Base-by-base conservation (phyloP, 2,888 invertebrate species). In the Psococerastis gibbosa region DNA sequence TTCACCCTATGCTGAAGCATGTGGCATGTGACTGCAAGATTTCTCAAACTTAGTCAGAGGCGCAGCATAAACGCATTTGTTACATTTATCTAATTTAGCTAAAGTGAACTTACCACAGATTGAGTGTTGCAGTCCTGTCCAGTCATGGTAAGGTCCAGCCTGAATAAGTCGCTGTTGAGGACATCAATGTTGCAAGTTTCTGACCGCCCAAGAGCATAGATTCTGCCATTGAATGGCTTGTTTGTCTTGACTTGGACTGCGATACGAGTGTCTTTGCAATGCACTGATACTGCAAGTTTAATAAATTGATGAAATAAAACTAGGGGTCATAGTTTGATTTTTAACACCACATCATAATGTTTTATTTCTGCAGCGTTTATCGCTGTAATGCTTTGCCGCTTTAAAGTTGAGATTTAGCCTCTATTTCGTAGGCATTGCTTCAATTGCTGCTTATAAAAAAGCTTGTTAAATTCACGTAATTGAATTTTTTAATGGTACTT, bases 51-150 rank as follows among this genome's bases (percentile, higher is more conserved):
- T n/a, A n/a, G n/a, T n/a, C n/a, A n/a, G n/a, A n/a, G n/a, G n/a
- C n/a, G n/a, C n/a, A n/a, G n/a, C n/a, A n/a, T n/a, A n/a, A n/a
- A n/a, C n/a, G n/a, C n/a, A n/a, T n/a, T n/a, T n/a, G n/a, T n/a
- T n/a, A n/a, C n/a, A n/a, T n/a, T n/a, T n/a, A n/a, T n/a, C n/a
- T n/a, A n/a, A n/a, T n/a, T n/a, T n/a, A n/a, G n/a, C n/a, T n/a
- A n/a, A n/a, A n/a, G n/a, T 11, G 22, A 49, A 71, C 83, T 75
- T 68, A 89, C 89, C 68, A 88, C 83, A 58, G 88, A 87, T 64
- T 91, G 91, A 15, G 91, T 91, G 60, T 92, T 92, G 60, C 91
- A 92, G 57, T 91, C 91, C 59, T 91, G 89, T 33, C 91, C 91
- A 49, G 71, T 81, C 83, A 92, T 87, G 31, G 89, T 88, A 43